These are phyloP conservation scores for Boleophthalmus pectinirostris DNA, from an alignment of 2,113 vertebrate genomes.

Conservation along the genomic window DNA sequence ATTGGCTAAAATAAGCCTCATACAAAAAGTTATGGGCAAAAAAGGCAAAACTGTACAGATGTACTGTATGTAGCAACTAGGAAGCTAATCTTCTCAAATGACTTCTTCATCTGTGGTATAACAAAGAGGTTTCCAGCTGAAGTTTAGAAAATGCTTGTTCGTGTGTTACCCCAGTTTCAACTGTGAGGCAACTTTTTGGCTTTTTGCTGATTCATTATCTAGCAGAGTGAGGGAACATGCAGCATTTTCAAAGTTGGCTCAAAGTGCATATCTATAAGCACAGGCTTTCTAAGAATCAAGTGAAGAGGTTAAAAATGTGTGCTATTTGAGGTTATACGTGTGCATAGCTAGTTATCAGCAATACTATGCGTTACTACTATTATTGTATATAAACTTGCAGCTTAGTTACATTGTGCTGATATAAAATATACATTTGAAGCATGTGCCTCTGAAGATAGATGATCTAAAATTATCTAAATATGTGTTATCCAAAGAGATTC, in stretches of 20 bases:
- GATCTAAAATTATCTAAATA: neutral
- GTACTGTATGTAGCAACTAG: conserved; percentile 26
- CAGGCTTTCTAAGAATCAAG: conserved; percentile 42
- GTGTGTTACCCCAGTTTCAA: conserved; percentile 7
- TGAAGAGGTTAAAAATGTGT: conserved; percentile 19
- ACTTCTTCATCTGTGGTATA: neutral
- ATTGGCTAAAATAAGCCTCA: neutral
- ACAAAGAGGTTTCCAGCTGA: neutral
- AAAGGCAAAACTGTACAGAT: conserved; percentile 9
- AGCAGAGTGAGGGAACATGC: conserved; percentile 42
- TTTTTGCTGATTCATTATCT: conserved; percentile 23
- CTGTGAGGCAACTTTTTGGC: conserved; percentile 37
- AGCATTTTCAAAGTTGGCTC: conserved; percentile 48
- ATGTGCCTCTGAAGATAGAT: conserved; percentile 19
- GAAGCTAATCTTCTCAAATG: conserved; percentile 6
- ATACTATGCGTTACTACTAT: conserved; percentile 6
- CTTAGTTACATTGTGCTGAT: neutral
- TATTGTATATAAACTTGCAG: conserved; percentile 14
- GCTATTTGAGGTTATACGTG: conserved; percentile 7
- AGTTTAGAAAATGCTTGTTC: conserved; percentile 18
- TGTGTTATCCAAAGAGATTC: conserved; percentile 15
- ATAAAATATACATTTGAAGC: conserved; percentile 14
- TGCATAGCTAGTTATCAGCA: conserved; percentile 33
- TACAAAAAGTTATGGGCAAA: neutral
- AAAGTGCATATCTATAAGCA: conserved; percentile 61